Evolutionary conservation across 1,140 invertebrate genomes (phyloP).

Genomic region (Drosophila kohkoa): DNA sequence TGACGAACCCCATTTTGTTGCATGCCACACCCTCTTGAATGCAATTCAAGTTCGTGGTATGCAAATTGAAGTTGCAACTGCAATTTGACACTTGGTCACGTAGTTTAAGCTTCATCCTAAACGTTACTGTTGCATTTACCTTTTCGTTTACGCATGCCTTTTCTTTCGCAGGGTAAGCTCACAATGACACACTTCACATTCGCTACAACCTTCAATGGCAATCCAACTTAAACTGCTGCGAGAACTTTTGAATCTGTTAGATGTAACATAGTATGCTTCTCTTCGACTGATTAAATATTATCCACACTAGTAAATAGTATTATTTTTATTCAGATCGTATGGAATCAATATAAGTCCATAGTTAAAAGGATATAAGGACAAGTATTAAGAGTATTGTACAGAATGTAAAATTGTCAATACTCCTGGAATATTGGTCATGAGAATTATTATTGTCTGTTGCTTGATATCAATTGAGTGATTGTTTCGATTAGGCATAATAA

Average conservation of each 20-base stretch:
- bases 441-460: conserved; percentile 55
- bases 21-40: conserved; percentile 58
- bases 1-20: conserved; percentile 17
- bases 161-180: conserved; percentile 34
- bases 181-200: conserved; percentile 49
- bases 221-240: conserved; percentile 5
- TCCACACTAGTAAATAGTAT: too few species aligned
- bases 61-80: conserved; percentile 65
- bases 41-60: conserved; percentile 77
- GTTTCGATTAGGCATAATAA: conserved; percentile 77
- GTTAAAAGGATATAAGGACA: too few species aligned
- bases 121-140: conserved; percentile 13
- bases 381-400: neutral
- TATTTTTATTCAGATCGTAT: too few species aligned
- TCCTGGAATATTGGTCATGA: conserved; percentile 10
- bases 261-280: neutral
- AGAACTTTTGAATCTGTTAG: neutral
- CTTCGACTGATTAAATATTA: too few species aligned
- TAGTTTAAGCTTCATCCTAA: conserved; percentile 55
- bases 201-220: neutral
- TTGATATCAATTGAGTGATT: conserved; percentile 80
- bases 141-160: neutral
- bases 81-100: conserved; percentile 83
- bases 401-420: neutral
- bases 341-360: too few species aligned